phyloP scores from a whole-genome alignment of 2,113 vertebrate species.

The Mesitornis unicolor region DNA sequence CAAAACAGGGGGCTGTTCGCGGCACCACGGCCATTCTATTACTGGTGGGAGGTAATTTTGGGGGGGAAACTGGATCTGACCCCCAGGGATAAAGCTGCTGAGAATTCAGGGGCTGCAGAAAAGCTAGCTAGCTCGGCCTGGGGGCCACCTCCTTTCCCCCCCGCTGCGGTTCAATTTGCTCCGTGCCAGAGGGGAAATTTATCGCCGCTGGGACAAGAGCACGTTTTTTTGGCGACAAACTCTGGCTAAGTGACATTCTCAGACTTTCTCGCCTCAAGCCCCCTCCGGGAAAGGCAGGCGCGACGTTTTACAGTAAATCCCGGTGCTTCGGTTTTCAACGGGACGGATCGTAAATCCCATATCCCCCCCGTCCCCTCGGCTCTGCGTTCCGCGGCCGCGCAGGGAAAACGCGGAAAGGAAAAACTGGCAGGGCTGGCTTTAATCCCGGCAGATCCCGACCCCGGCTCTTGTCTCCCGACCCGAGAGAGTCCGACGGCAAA shows the following conservation, averaged over 20 bases:
- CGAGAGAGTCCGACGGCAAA: background rate
- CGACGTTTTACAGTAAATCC: background rate
- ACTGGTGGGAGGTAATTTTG: accelerated
- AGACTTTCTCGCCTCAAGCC: background rate
- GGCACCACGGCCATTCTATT: accelerated
- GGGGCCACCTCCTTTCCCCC: too few relatives aligned
- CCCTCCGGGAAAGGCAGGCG: background rate
- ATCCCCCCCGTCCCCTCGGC: accelerated
- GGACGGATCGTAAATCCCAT: background rate
- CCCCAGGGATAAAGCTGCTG: background rate
- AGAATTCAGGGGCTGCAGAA: background rate
- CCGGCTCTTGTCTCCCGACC: too few relatives aligned
- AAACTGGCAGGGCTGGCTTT: background rate
- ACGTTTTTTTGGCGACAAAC: background rate
- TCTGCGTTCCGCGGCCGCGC: background rate
- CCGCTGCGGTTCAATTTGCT: background rate
- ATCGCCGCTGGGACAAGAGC: background rate
- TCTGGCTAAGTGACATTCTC: background rate
- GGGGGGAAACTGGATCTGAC: background rate
- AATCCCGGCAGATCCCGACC: too few relatives aligned
- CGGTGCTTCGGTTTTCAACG: background rate
- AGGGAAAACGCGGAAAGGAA: background rate
- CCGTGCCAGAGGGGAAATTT: background rate
- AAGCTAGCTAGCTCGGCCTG: background rate
- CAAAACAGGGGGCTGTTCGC: too few relatives aligned